Evolutionary conservation across 2,113 vertebrate species (phyloP).

Genomic region (Emydocephalus ijimae): DNA sequence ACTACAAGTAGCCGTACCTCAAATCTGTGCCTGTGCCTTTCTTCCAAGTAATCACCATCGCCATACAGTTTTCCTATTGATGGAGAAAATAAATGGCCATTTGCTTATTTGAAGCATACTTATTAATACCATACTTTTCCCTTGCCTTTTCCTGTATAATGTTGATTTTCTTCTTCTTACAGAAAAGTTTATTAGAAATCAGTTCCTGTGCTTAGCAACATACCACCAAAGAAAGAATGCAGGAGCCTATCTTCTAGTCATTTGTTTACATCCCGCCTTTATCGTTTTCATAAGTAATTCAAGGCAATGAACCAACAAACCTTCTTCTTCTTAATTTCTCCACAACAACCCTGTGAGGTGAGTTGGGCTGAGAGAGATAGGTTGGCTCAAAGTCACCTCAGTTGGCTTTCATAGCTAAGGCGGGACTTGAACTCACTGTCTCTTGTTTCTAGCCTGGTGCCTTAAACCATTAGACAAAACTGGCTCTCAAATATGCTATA

Average conservation of each 20-base stretch:
- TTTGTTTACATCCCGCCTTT: too few species aligned
- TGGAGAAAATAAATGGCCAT: neutral
- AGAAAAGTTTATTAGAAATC: neutral
- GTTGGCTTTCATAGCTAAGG: too few species aligned
- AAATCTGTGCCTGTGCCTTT: conserved; percentile 92
- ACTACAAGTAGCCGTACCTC: conserved; percentile 73
- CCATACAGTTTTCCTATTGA: conserved; percentile 86
- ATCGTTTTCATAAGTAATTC: too few species aligned
- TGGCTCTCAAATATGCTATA: neutral
- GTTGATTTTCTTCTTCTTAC: neutral
- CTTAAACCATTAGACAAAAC: too few species aligned
- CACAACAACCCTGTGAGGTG: too few species aligned
- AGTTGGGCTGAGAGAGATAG: too few species aligned
- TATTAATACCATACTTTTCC: neutral
- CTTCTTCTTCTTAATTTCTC: too few species aligned
- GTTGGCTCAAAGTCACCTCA: too few species aligned
- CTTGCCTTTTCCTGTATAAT: neutral
- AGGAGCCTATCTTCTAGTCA: neutral
- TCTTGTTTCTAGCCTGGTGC: neutral
- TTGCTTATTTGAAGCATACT: neutral
- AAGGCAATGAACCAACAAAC: too few species aligned
- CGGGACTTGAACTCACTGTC: too few species aligned
- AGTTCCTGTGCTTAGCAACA: neutral
- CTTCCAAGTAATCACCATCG: conserved; percentile 85
- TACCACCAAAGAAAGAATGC: neutral